Conservation (phyloP, 2,113 vertebrate species). For the Strix aluco region DNA sequence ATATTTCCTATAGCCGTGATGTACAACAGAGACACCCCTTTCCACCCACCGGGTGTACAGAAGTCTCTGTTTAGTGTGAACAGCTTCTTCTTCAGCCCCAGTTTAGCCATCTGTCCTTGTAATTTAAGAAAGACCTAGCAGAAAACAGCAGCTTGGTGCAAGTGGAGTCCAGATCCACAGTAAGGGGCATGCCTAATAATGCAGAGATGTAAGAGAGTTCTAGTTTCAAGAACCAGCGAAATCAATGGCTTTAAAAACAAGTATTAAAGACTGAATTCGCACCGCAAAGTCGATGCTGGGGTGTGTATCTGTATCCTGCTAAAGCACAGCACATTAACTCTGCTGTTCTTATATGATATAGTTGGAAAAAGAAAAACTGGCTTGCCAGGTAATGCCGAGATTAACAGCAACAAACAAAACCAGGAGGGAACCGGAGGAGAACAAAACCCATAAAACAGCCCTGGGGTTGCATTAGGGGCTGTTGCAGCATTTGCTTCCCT, state of each 20-base stretch:
- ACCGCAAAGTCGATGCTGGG: background rate
- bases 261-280: background rate
- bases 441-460: background rate
- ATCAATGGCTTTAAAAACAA: background rate
- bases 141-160: background rate
- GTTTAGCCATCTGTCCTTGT: conserved; percentile 44
- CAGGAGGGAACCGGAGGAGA: background rate
- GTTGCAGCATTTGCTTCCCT: background rate
- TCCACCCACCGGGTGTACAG: background rate
- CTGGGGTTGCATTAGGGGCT: background rate
- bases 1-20: background rate
- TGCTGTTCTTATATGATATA: background rate
- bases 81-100: conserved; percentile 25
- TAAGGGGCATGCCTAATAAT: background rate
- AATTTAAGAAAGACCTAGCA: background rate
- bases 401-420: background rate
- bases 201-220: background rate
- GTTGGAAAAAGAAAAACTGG: background rate
- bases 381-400: background rate
- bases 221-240: background rate
- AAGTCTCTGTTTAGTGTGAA: conserved; percentile 23
- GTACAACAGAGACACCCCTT: background rate
- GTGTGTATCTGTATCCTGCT: background rate
- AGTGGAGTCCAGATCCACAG: background rate
- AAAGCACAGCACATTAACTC: background rate